These are phyloP conservation scores for Gallinago solitaria DNA, from an alignment of 2,797 vertebrate species.

Conservation along the genomic window DNA sequence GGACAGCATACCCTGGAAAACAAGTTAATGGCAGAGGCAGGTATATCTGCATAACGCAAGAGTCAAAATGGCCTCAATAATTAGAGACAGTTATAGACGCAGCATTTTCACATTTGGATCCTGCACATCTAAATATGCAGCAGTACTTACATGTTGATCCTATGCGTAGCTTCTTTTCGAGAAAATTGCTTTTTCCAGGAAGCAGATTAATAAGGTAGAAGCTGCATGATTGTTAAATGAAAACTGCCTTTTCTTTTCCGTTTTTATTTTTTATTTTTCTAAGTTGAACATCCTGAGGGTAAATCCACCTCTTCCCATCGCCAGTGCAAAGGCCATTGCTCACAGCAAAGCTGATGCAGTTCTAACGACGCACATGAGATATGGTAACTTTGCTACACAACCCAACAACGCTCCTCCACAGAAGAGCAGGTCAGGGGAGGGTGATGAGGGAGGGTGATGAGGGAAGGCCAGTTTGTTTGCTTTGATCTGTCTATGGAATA, in stretches of 20 bases:
- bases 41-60: not conserved
- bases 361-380: not conserved
- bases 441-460: not conserved
- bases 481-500: not conserved
- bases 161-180: not conserved
- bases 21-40: not conserved
- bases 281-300: not conserved
- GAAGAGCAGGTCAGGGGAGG: not conserved
- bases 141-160: not conserved
- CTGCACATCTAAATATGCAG: not conserved
- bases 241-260: accelerated
- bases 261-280: not conserved
- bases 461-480: not conserved
- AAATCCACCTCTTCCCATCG: not conserved
- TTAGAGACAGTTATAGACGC: not conserved
- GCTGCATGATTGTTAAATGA: not conserved
- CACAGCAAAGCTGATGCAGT: not conserved
- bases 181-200: not conserved
- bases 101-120: not conserved
- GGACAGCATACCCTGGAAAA: not conserved
- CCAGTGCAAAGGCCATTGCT: not conserved
- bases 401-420: not conserved
- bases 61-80: not conserved
- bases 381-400: not conserved
- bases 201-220: not conserved